Percentiles rank a stretch among this genome's conserved stretches.
These are phyloP conservation scores for Nomada hirtipes DNA, from an alignment of 2,888 invertebrate genomes.

Conservation along the genomic window DNA sequence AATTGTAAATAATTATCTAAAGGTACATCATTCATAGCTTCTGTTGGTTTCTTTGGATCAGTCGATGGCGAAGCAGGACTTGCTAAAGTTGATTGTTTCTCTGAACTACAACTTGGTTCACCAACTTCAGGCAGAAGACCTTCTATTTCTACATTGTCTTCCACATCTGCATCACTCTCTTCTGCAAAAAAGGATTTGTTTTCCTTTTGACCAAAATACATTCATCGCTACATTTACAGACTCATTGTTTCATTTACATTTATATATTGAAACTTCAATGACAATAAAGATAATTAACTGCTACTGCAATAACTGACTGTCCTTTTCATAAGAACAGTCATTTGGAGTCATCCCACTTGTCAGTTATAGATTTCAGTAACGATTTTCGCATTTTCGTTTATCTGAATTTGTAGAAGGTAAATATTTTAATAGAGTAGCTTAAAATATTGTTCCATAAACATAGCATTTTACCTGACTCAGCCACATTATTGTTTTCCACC, in stretches of 20 bases:
- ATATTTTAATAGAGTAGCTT: not conserved
- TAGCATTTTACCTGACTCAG: conserved; percentile 71
- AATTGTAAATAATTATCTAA: conserved; percentile 28
- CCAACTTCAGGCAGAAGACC: conserved; percentile 85
- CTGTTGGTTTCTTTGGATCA: conserved; percentile 28
- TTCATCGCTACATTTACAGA: not conserved
- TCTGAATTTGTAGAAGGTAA: not conserved
- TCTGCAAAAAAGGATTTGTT: conserved; percentile 76
- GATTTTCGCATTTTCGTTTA: not conserved
- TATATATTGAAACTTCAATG: not conserved
- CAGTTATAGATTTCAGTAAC: not conserved
- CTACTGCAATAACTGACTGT: not conserved
- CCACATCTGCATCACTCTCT: conserved; percentile 92
- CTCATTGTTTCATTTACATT: not conserved
- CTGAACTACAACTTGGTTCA: conserved; percentile 90
- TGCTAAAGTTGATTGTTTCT: conserved; percentile 86
- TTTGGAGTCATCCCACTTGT: not conserved
- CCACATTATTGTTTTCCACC: conserved; percentile 72
- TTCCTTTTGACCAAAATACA: not conserved
- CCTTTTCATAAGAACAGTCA: too few relatives aligned
- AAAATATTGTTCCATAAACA: not conserved
- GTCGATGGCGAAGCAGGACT: conserved; percentile 82
- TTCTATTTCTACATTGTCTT: conserved; percentile 89
- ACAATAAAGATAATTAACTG: not conserved
- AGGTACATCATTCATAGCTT: conserved; percentile 24